Base-by-base conservation (phyloP, 2,888 invertebrate genomes). In the Xestia rhomboidea region DNA sequence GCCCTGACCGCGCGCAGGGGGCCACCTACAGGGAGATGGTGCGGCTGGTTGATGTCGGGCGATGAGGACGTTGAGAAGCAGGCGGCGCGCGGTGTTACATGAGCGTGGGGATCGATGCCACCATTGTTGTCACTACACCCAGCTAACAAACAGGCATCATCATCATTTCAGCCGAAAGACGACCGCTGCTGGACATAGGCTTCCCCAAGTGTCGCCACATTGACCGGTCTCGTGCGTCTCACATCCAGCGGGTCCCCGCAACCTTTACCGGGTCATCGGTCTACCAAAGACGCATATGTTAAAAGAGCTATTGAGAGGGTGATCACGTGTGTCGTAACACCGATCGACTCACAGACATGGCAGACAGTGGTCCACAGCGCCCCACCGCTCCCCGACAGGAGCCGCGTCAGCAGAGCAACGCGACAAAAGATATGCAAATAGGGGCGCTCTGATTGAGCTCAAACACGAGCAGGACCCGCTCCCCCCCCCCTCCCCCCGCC, bases 351-450 rank as follows among this genome's bases (percentile, higher is more conserved):
- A 10, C 38, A 34, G 57, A 24, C 15, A 54, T 41, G 44, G 38
- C 46, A 71, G 66, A 46, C 51, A 38, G 46, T 10, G n/a, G 44
- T n/a, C 34, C 30, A 15, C 41, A 41, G 1, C 41, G 41, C 41
- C 11, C 10, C 24, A 13, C 41, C 41, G 49, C 24, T 63, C 38
- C 6, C 15, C 24, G 49, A 27, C 73, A 46, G 62, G 68, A 64
- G 80, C 71, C 67, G 76, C 75, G 82, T 85, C 87, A 88, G 86
- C 84, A 76, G 49, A 84, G 77, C 77, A 83, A 75, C 54, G 82
- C 77, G 79, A 88, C 87, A 82, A 88, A 86, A 88, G 87, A 89
- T 89, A 88, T 89, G 90, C 89, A 90, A 90, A 90, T 90, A 90
- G 81, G 90, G 90, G 90, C 83, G 75, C 80, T 71, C 82, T 88